Conservation (phyloP, 1,140 invertebrate genomes). For the Formica selysi region DNA sequence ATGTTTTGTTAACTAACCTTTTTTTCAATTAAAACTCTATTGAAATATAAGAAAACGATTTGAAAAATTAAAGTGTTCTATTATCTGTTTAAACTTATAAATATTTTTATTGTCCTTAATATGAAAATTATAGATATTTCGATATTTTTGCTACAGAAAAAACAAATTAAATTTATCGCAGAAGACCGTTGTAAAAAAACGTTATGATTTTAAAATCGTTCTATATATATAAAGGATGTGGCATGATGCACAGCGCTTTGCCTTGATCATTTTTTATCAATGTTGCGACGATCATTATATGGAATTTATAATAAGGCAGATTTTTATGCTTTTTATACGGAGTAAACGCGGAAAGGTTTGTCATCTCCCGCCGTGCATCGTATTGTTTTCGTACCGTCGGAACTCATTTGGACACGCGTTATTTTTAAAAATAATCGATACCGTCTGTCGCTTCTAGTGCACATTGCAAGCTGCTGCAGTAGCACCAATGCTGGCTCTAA, state of each 20-base stretch:
- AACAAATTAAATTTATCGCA: background rate
- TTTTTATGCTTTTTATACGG: background rate
- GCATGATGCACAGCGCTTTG: background rate
- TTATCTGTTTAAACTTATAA: background rate
- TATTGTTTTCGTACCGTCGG: constrained; percentile 1
- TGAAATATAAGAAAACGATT: background rate
- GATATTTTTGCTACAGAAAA: background rate
- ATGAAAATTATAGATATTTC: background rate
- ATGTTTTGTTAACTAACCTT: background rate
- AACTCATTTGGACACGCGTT: constrained; percentile 33
- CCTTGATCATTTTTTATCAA: background rate
- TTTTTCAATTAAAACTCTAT: constrained; percentile 19
- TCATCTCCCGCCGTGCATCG: background rate
- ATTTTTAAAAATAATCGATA: constrained; percentile 55
- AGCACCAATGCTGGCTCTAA: constrained; percentile 8
- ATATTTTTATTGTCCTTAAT: background rate
- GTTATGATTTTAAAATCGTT: background rate
- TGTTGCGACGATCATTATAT: background rate
- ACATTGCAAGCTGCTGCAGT: constrained; percentile 32
- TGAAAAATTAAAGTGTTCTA: background rate
- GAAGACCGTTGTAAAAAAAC: background rate
- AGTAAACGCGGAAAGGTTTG: background rate
- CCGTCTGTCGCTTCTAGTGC: constrained; percentile 16
- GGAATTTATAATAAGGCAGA: background rate
- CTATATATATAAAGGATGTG: background rate